These are phyloP conservation scores for Turritopsis dohrnii DNA, from an alignment of 30 jellyfish, hydroid and myxozoan species.

Conservation along the genomic window DNA sequence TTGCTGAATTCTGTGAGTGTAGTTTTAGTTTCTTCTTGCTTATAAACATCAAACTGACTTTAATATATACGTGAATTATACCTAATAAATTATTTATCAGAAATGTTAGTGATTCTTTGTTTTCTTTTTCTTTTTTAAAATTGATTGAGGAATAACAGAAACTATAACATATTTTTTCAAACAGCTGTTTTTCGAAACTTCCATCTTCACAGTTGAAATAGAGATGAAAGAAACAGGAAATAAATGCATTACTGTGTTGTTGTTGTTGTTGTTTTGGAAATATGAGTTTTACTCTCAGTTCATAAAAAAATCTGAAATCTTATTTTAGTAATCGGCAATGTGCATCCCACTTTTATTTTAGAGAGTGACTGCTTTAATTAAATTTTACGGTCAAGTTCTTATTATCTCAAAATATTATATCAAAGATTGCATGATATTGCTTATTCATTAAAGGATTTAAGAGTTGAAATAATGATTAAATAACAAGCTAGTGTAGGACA, in stretches of 20 bases:
- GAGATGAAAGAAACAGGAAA: background rate
- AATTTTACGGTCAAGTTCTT: no score
- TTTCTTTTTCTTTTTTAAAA: background rate
- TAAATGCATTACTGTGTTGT: background rate
- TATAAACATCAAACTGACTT: background rate
- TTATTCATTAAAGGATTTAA: no score
- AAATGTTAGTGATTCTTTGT: background rate
- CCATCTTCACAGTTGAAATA: background rate
- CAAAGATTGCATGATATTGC: no score
- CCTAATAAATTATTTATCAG: background rate
- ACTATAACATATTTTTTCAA: background rate
- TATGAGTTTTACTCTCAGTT: background rate
- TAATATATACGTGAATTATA: background rate
- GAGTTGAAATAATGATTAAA: no score
- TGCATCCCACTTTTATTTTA: no score
- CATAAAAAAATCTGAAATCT: no score
- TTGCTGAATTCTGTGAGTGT: constrained; percentile 48
- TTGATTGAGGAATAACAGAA: background rate
- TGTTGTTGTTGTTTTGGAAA: background rate
- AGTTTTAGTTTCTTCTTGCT: background rate
- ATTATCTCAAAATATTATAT: no score
- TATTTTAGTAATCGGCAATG: no score
- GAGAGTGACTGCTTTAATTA: no score
- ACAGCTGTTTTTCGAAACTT: background rate
- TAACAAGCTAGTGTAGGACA: no score